A percentile compares a stretch with the other conserved stretches of the same genome.
Evolutionary conservation across 2,888 invertebrate species (phyloP).

Genomic region (Synergus japonicus): DNA sequence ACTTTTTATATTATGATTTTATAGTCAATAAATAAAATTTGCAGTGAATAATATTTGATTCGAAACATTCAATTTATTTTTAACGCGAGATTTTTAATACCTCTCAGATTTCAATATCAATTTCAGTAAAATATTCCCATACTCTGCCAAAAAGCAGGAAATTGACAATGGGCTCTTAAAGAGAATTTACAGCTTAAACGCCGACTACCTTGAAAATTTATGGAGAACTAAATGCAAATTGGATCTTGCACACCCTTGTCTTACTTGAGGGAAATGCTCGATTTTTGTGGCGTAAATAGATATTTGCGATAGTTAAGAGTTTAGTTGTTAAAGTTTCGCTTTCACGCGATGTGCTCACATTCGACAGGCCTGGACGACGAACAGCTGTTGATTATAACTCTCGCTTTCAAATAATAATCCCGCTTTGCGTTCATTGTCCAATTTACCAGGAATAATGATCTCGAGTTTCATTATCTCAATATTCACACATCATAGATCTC

Average conservation of each 20-base stretch:
- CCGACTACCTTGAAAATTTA: constrained; percentile 25
- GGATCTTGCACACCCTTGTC: not conserved
- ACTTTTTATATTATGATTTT: no score
- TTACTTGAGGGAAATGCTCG: not conserved
- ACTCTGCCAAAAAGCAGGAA: not conserved
- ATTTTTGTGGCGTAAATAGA: not conserved
- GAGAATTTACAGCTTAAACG: constrained; percentile 3
- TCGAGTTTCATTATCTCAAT: not conserved
- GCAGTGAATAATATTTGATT: not conserved
- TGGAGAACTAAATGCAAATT: constrained; percentile 29
- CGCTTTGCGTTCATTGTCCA: not conserved
- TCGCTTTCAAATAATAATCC: constrained; percentile 22
- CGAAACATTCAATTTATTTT: not conserved
- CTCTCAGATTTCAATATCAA: constrained; percentile 20
- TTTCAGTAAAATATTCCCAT: constrained; percentile 14
- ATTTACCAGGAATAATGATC: not conserved
- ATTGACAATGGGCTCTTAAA: constrained; percentile 26
- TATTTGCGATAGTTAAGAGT: not conserved
- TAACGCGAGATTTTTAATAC: not conserved
- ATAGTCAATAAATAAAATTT: not conserved
- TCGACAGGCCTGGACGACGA: not conserved
- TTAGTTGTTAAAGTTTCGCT: not conserved
- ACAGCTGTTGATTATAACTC: not conserved
- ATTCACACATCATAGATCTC: not conserved
- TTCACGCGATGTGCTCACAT: not conserved